Evolutionary conservation across 2,888 invertebrate genomes (phyloP).

Genomic region (Agrochola circellaris): DNA sequence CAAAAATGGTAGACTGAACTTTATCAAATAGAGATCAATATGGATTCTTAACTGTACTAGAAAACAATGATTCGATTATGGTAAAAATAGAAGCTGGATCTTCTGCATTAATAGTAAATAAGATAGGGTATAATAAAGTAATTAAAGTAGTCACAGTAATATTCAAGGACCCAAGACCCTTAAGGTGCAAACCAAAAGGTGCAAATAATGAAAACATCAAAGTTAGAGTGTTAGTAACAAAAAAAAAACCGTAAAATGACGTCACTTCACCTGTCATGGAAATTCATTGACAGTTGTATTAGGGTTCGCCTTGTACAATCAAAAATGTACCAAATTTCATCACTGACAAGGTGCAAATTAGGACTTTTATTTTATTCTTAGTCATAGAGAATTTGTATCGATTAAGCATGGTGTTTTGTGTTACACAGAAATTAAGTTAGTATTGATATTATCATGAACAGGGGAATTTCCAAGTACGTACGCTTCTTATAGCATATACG

Average conservation of each 20-base stretch:
- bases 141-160: background rate
- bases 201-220: slow-evolving; percentile 8
- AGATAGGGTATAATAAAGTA: background rate
- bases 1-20: background rate
- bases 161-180: background rate
- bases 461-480: slow-evolving; percentile 7
- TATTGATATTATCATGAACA: slow-evolving; percentile 2
- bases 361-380: slow-evolving; percentile 14
- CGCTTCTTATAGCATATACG: slow-evolving; percentile 1
- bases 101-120: background rate
- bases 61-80: background rate
- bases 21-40: background rate
- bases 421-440: slow-evolving; percentile 1
- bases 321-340: slow-evolving; percentile 39
- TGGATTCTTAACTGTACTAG: background rate
- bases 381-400: slow-evolving; percentile 29
- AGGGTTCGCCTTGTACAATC: slow-evolving; percentile 7
- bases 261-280: slow-evolving; percentile 56
- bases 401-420: slow-evolving; percentile 36
- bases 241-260: slow-evolving; percentile 26
- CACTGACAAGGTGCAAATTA: slow-evolving; percentile 48
- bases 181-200: too few relatives aligned
- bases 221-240: background rate
- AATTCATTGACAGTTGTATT: slow-evolving; percentile 43
- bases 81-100: background rate